These are phyloP conservation scores for Mormoops blainvillei DNA, from an alignment of 2,113 vertebrate genomes.

Conservation along the genomic window DNA sequence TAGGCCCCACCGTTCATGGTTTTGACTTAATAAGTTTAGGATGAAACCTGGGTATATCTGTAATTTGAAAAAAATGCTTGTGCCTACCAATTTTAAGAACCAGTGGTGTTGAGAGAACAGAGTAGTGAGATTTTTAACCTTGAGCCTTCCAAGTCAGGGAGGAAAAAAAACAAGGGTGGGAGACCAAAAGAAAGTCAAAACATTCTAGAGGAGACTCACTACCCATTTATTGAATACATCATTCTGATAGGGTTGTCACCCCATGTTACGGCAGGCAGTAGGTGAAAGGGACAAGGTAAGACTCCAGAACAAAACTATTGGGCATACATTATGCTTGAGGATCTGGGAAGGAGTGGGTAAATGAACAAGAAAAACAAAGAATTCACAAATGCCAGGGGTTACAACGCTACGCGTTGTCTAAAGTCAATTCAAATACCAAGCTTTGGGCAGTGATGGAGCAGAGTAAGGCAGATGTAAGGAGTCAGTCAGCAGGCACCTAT, in stretches of 20 bases:
- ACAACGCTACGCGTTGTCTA: neutral
- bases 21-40: neutral
- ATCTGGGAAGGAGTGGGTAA: neutral
- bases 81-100: slow-evolving; percentile 21
- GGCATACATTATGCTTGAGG: neutral
- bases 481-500: neutral
- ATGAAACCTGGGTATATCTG: neutral
- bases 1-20: neutral
- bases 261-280: neutral
- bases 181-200: neutral
- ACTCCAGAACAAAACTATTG: neutral
- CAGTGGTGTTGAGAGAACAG: neutral
- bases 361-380: neutral
- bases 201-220: neutral
- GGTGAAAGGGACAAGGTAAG: neutral
- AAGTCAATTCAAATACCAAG: neutral
- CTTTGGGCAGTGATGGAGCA: neutral
- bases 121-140: slow-evolving; percentile 13
- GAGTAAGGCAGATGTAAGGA: neutral
- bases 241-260: neutral
- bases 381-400: neutral
- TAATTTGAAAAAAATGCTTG: slow-evolving; percentile 25
- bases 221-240: neutral
- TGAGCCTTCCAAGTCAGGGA: neutral
- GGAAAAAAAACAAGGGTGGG: neutral